Percentiles rank a stretch among this genome's conserved stretches.
phyloP scores from a whole-genome alignment of 2,797 vertebrate species.

The Rhinoraja longicauda region DNA sequence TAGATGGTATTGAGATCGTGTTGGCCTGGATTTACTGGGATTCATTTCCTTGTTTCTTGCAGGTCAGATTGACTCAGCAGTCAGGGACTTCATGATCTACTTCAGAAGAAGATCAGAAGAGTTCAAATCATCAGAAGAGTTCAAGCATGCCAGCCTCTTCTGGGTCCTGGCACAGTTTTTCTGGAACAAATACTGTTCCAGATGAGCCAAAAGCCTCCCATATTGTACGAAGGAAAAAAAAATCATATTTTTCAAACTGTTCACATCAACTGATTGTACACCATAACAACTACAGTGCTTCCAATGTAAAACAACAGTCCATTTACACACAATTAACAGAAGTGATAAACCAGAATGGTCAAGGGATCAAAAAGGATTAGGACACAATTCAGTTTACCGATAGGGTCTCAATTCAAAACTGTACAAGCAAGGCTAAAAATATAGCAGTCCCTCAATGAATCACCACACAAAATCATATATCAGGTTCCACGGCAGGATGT shows the following conservation, averaged over 20 bases:
- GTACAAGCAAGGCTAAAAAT: background rate
- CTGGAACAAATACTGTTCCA: slow-evolving; percentile 63
- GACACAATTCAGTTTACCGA: background rate
- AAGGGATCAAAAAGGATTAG: background rate
- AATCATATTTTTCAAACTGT: background rate
- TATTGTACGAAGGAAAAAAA: too few relatives aligned
- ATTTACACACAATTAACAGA: background rate
- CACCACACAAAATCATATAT: background rate
- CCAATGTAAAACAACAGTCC: background rate
- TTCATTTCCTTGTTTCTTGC: too few relatives aligned
- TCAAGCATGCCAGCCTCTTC: slow-evolving; percentile 77
- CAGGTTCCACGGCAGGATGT: background rate
- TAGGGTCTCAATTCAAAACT: background rate
- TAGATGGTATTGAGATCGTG: background rate
- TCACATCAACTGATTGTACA: background rate
- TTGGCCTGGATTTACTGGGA: too few relatives aligned
- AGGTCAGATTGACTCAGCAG: slow-evolving; percentile 52
- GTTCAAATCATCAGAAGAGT: slow-evolving; percentile 78
- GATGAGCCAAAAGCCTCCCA: too few relatives aligned
- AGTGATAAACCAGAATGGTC: background rate
- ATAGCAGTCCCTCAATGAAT: background rate
- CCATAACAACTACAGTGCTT: too few relatives aligned
- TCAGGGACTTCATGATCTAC: slow-evolving; percentile 89
- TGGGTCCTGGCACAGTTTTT: slow-evolving; percentile 92
- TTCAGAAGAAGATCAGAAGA: too few relatives aligned